Conservation (phyloP, 2,113 vertebrate species). For the Lampris megalopsis region DNA sequence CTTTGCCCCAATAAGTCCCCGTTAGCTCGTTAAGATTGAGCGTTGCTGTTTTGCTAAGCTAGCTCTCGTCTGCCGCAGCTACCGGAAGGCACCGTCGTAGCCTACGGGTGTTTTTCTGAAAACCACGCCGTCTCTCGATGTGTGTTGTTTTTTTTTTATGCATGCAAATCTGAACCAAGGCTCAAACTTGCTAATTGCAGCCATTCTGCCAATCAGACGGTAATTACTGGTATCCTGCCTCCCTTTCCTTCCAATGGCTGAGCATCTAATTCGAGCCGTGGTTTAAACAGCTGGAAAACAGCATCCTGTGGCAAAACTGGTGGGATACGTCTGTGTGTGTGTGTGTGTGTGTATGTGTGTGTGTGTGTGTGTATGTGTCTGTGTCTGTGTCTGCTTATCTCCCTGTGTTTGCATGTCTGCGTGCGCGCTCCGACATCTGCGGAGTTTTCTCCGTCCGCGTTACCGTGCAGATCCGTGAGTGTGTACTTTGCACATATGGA, state of each 20-base stretch:
- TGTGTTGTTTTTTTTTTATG: conserved; percentile 59
- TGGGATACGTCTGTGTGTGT: conserved; percentile 53
- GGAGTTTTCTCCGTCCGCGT: too few species aligned
- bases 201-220: conserved; percentile 86
- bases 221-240: conserved; percentile 90
- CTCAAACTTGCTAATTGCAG: conserved; percentile 84
- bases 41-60: background rate
- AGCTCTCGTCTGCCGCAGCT: background rate
- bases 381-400: conserved; percentile 18
- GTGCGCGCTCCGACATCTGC: background rate
- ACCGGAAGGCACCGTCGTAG: background rate
- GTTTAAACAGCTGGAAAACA: conserved; percentile 85
- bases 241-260: conserved; percentile 85
- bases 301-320: conserved; percentile 74
- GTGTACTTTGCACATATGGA: conserved; percentile 44
- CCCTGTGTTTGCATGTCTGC: conserved; percentile 47
- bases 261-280: conserved; percentile 86
- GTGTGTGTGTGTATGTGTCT: conserved; percentile 7
- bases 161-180: conserved; percentile 72
- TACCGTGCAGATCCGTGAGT: background rate
- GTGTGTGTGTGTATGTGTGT: conserved; percentile 34
- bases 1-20: background rate
- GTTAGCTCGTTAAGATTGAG: background rate
- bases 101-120: conserved; percentile 1
- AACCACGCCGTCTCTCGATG: conserved; percentile 28